Evolutionary conservation across 2,888 invertebrate species (phyloP).

Genomic region (Hypercompe scribonia): DNA sequence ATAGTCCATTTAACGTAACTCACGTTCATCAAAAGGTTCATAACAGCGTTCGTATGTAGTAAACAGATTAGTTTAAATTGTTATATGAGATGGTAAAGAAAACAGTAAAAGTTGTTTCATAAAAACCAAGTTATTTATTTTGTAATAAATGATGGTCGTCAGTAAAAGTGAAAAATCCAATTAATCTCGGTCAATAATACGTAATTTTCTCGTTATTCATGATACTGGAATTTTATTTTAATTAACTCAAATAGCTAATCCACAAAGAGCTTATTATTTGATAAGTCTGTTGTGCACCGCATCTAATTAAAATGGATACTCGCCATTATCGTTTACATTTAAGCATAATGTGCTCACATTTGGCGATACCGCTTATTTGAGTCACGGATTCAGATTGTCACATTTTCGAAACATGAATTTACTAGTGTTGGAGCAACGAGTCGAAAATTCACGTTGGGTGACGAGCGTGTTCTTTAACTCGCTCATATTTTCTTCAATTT

Average conservation of each 20-base stretch:
- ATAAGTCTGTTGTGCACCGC: conserved; percentile 51
- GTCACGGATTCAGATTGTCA: conserved; percentile 35
- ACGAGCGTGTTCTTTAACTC: conserved; percentile 66
- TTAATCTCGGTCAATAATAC: conserved; percentile 42
- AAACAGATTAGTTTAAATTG: neutral
- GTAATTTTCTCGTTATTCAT: conserved; percentile 16
- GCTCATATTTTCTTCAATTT: conserved; percentile 69
- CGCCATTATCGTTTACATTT: conserved; percentile 50
- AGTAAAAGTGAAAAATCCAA: conserved; percentile 35
- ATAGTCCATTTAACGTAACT: conserved; percentile 46
- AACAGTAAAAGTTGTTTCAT: conserved; percentile 35
- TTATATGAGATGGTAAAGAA: neutral
- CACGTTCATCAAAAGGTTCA: conserved; percentile 12
- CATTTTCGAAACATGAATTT: conserved; percentile 36
- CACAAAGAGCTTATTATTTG: conserved; percentile 58
- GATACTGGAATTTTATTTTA: conserved; percentile 52
- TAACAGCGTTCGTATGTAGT: conserved; percentile 2
- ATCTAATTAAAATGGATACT: conserved; percentile 49
- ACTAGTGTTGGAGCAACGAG: conserved; percentile 34
- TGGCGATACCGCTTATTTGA: conserved; percentile 54
- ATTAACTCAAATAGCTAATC: conserved; percentile 56
- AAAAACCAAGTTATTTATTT: conserved; percentile 44
- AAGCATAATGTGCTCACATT: conserved; percentile 48
- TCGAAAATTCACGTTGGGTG: conserved; percentile 59
- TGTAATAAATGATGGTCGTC: conserved; percentile 40